Base-by-base conservation (phyloP, 2,113 vertebrate genomes). In the Gallinago undulata region DNA sequence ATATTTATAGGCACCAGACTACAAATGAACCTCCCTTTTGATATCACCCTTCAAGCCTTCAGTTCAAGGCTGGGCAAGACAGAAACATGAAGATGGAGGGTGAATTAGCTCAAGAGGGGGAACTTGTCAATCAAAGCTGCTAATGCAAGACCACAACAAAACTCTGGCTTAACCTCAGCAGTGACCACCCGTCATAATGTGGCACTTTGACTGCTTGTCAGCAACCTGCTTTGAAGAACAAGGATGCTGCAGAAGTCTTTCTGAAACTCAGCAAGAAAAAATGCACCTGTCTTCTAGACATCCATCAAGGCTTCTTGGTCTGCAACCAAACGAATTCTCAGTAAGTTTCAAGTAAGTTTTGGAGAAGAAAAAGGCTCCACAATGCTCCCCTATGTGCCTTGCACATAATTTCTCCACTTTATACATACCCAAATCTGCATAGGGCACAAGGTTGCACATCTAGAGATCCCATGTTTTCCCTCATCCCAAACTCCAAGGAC, bases 61-160 rank as follows among this genome's bases (percentile, higher is more conserved):
- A 19, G 87, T 66, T 82, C 62, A 21, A 83, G 69, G 82, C 87
- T 88, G 81, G 75, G 79, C 8, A 5, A 95, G 95, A 92, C 73
- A 92, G 85, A 80, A 66, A 85, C 48, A 6, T 22, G 28, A 33
- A 56, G 30, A 70, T 1, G 11, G 23, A 90, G 39, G 55, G 35
- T 48, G 80, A 90, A 91, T 39, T 28, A 73, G 64, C 69, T 45
- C 24, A 87, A 90, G 39, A 72, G 48, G 21, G 16, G 45, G 57
- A 84, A 75, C 50, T 16, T 94, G 94, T 78, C 92, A 79, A n/a
- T 97, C 97, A 94, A 77, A 86, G 53, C 9, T 88, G 56, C 84
- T 92, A 93, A 90, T 43, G 47, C 90, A 93, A 90, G 87, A 75
- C 64, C 76, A 47, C 69, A 70, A 31, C 47, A 90, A 68, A 79